Conservation (phyloP, 2,797 vertebrate species). For the Odontamblyopus rebecca region DNA sequence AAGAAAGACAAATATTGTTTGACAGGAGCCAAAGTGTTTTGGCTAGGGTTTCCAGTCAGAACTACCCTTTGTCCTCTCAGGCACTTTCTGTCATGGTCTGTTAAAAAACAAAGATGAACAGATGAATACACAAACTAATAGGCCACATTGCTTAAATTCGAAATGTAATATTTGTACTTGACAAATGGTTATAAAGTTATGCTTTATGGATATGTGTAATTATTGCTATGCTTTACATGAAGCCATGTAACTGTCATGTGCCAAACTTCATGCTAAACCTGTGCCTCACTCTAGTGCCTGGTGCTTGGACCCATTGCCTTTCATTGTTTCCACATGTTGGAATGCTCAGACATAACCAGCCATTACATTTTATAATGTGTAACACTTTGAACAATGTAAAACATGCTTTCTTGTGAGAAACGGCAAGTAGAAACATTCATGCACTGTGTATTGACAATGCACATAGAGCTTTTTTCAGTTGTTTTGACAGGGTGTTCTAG, state of each 20-base stretch:
- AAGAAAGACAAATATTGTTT: background rate
- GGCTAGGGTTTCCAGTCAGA: background rate
- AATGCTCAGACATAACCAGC: constrained; percentile 31
- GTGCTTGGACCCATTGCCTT: constrained; percentile 69
- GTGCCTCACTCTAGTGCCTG: constrained; percentile 87
- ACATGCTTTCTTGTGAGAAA: constrained; percentile 39
- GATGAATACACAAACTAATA: background rate
- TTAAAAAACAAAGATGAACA: background rate
- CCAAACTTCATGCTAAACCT: constrained; percentile 71
- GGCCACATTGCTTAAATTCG: background rate
- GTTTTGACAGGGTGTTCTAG: constrained; percentile 54
- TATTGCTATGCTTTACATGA: background rate
- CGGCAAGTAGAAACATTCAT: constrained; percentile 29
- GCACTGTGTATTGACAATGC: constrained; percentile 40
- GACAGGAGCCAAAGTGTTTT: background rate
- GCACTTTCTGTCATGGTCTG: too few species aligned
- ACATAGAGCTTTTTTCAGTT: constrained; percentile 48
- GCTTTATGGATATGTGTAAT: background rate
- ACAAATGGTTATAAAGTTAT: background rate
- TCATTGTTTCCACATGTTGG: constrained; percentile 66
- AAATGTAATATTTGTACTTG: background rate
- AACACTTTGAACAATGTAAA: constrained; percentile 43
- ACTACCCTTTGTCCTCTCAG: background rate
- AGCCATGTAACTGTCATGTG: constrained; percentile 54
- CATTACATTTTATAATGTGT: constrained; percentile 12